phyloP scores from a whole-genome alignment of 2,113 vertebrate genomes.

The Pterocles orientalis region DNA sequence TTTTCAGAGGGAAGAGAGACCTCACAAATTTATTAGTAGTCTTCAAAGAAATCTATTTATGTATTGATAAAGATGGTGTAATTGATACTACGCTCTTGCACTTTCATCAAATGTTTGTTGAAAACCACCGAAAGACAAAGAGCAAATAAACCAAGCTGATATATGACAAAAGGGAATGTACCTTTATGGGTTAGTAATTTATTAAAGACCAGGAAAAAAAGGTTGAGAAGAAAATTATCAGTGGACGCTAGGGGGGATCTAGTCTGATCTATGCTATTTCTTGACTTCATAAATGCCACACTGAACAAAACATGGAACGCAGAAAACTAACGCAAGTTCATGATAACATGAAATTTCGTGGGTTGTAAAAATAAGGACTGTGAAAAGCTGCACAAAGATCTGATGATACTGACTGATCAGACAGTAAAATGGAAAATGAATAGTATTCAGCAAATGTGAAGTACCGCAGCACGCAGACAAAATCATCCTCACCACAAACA shows the following conservation, averaged over 20 bases:
- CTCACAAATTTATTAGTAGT: neutral
- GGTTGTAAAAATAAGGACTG: neutral
- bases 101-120: neutral
- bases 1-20: neutral
- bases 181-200: neutral
- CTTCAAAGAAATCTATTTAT: neutral
- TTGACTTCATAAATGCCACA: neutral
- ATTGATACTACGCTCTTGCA: neutral
- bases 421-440: neutral
- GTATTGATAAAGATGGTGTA: neutral
- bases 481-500: neutral
- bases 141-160: neutral
- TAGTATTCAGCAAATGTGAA: neutral
- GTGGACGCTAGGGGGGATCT: neutral
- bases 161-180: neutral
- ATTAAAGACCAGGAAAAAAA: neutral
- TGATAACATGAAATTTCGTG: neutral
- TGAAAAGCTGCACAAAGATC: neutral
- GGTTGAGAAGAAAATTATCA: neutral
- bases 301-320: accelerated
- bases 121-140: neutral
- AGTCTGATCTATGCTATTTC: neutral
- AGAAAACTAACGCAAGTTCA: neutral
- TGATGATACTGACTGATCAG: neutral
- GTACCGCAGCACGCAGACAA: neutral